A percentile compares a stretch with the other conserved stretches of the same genome.
These are phyloP conservation scores for Bubalus kerabau DNA, from an alignment of 2,113 vertebrate species.

Conservation along the genomic window DNA sequence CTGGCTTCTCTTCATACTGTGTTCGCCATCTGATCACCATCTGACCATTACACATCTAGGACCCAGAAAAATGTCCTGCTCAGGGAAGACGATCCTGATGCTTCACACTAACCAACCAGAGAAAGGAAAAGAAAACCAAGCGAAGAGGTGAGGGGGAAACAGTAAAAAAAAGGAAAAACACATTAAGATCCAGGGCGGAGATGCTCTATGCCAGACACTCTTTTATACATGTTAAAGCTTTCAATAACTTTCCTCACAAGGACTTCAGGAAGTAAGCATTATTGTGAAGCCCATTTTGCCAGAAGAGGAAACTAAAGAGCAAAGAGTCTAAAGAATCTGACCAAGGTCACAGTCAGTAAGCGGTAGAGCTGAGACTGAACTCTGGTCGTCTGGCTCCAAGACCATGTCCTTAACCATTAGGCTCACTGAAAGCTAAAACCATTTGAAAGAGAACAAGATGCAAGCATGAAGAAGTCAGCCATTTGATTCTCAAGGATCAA, in stretches of 20 bases:
- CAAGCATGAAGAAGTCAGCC: neutral
- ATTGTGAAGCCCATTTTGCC: neutral
- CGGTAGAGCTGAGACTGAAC: neutral
- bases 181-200: too few species aligned
- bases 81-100: neutral
- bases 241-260: neutral
- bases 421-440: neutral
- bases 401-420: neutral
- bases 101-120: neutral
- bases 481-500: neutral
- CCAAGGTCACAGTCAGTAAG: neutral
- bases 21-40: neutral
- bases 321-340: neutral
- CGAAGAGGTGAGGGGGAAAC: neutral
- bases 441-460: neutral
- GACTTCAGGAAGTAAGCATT: neutral
- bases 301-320: neutral
- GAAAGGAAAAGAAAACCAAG: neutral
- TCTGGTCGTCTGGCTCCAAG: neutral
- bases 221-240: neutral
- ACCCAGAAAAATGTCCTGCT: neutral
- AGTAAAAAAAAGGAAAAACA: neutral
- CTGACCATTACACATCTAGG: neutral
- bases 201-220: neutral
- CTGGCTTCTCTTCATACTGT: neutral